Base-by-base conservation (phyloP, 1,140 invertebrate species). In the Trichomalopsis sarcophagae region DNA sequence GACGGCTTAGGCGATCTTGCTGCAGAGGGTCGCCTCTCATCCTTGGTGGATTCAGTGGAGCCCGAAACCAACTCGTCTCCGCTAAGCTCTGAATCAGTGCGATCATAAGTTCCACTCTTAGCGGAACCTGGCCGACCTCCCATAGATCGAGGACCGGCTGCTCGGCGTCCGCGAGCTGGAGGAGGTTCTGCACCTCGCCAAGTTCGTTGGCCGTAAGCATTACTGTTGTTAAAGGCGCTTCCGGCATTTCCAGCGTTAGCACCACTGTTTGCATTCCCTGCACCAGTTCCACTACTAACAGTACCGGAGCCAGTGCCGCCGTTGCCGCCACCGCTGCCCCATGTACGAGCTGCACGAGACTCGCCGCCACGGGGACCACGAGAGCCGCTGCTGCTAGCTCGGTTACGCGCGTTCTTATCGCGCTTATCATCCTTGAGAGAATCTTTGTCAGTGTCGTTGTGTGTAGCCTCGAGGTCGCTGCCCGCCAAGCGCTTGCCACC, bases 11-110 rank as follows among this genome's bases (percentile, higher is more conserved):
- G 92, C 71, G 93, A 94, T 74, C 92, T 91, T 2, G 90, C 89
- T 0, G 91, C 90, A 0, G 74, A 40, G 1, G 81, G 76, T 27
- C 89, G 88, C 55, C 92, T 90, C 2, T 94, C 94, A 27, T 94
- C 94, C 82, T 94, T 94, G 13, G 90, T 91, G 10, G 92, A 92
- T 80, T 95, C 95, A 1, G 92, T 93, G 0, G 94, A 94, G 0
- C 92, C 92, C 0, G 94, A 94, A 6, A 93, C 94, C 55, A 94
- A 89, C 77, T 94, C 95, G 69, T 95, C 95, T 1, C 93, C 94
- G 69, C 94, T 95, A 5, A 93, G 93, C 84, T 95, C 95, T 13
- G 95, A 95, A 87, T 95, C 95, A 1, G 94, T 94, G 30, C 93
- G 92, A n/a, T 91, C 91, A 21, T 94, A 94, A 0, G 89, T 93